These are phyloP conservation scores for Ormyrus thymus DNA, from an alignment of 2,888 invertebrate species.

Conservation along the genomic window DNA sequence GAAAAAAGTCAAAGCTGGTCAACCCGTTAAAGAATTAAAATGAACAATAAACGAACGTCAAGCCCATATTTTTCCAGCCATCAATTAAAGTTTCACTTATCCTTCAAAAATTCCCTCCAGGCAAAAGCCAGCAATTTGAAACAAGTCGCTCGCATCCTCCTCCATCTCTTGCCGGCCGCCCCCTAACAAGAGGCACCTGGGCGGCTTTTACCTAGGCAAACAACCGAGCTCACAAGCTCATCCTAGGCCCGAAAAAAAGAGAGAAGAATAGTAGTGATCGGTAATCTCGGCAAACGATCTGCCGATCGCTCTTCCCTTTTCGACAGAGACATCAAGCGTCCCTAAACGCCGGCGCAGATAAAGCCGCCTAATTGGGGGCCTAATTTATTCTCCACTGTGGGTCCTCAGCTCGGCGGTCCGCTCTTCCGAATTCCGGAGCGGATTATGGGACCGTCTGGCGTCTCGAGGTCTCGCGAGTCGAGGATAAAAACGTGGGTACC, in stretches of 20 bases:
- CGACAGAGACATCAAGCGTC: conserved; percentile 56
- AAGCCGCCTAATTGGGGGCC: conserved; percentile 56
- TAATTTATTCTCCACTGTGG: conserved; percentile 55
- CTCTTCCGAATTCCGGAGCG: conserved; percentile 58
- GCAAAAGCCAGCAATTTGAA: too few species aligned
- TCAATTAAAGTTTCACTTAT: too few species aligned
- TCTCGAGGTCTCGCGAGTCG: conserved; percentile 49
- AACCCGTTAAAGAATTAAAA: too few species aligned
- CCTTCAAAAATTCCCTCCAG: too few species aligned
- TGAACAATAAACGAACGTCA: too few species aligned
- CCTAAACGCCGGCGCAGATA: conserved; percentile 38
- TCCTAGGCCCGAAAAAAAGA: too few species aligned
- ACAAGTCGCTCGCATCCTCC: too few species aligned
- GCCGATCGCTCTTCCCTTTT: conserved; percentile 40
- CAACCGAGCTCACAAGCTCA: background rate
- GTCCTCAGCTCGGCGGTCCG: conserved; percentile 40
- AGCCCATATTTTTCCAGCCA: too few species aligned
- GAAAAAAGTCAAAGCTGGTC: too few species aligned
- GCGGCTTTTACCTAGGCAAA: conserved; percentile 17
- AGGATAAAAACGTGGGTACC: conserved; percentile 7
- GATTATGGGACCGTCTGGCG: conserved; percentile 35
- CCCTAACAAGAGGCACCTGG: conserved; percentile 22
- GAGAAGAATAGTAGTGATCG: conserved; percentile 40
- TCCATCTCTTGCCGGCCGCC: conserved; percentile 22
- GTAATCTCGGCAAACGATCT: conserved; percentile 44